Evolutionary conservation across 2,797 vertebrate species (phyloP), one percentile per base, ranked within the genome.

Genomic region (Halcyon smyrnensis): DNA sequence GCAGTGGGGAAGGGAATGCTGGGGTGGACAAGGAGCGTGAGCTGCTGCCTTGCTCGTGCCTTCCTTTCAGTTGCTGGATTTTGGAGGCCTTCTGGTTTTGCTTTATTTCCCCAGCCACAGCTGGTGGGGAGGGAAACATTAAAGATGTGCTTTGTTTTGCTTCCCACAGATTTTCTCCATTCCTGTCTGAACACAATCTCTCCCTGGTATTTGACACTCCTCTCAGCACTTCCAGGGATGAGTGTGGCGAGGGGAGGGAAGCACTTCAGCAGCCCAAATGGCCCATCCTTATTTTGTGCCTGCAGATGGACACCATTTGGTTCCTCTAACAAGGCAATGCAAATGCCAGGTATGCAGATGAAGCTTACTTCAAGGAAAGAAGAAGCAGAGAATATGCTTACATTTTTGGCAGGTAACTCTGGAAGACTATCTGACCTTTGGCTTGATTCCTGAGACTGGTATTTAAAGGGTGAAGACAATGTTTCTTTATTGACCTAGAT

Each of bases 121-220:
- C 70, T 67, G 12, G 4, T 69, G 56, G 77, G 73, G 67, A 76
- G 39, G 70, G 43, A 92, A 84, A 46, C 27, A 63, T 23, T 23
- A 36, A 94, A 94, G 56, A 56, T 24, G 28, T n/a, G 53, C 27
- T 84, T 87, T 73, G 50, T 93, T 89, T 74, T 70, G 28, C 70
- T 93, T 92, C 94, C 45, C 65, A 46, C 80, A 79, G 63, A 34
- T 74, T 94, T 95, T 89, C 77, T 84, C 50, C 51, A 15, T 73
- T 87, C 90, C 37, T 68, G 16, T 54, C 67, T 68, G 67, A 43
- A 79, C 73, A 85, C 56, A 28, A 59, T 80, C 43, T 39, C 75
- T 87, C 36, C 36, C 41, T 1, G 2, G 43, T 64, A 36, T 68
- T 91, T 82, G 93, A 53, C 0, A 0, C 18, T 77, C 14, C 43